Evolutionary conservation across 2,113 vertebrate species (phyloP), one percentile per base, ranked within the genome.

Genomic region (Sigmodon hispidus): DNA sequence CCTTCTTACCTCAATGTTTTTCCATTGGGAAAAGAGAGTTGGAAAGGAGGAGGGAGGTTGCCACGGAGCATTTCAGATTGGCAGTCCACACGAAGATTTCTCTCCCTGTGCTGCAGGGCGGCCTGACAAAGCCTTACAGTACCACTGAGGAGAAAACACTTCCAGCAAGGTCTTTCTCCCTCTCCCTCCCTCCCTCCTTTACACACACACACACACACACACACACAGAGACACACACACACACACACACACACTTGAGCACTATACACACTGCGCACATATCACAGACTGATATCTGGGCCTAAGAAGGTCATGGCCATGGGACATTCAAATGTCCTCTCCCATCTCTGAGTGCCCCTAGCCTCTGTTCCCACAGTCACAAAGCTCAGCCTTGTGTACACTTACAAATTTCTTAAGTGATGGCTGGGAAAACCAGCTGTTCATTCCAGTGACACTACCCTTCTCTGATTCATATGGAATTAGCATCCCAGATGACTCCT

Each of bases 371-470:
- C 67, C 29, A 1, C 96, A 69, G 43, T 72, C 72, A n/a, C 45
- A 93, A 86, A 87, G 36, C 55, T 93, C 36, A 2, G 40, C 87
- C 86, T 97, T 84, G 72, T 81, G 70, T 97, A 96, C 98, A 95
- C 96, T 97, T 94, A 70, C 94, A 94, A 91, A 73, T 87, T 96
- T 97, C 91, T 93, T 94, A 92, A 97, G 93, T 84, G 87, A 85
- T 72, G 52, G 94, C 96, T 98, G 92, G 89, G 87, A 79, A 89
- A 93, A 96, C 92, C 97, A 97, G 95, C 94, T 94, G 90, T 94
- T 92, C 97, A 77, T 94, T 63, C 93, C 95, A 91, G 95, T 0
- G 81, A 95, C 95, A 96, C 90, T 57, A 0, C 96, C 95, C 91
- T 73, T 93, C 87, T 2, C 3, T 2, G 22, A 89, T 0, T 43